Base-by-base conservation (phyloP, 2,888 invertebrate species). In the Rotaria sp. region DNA sequence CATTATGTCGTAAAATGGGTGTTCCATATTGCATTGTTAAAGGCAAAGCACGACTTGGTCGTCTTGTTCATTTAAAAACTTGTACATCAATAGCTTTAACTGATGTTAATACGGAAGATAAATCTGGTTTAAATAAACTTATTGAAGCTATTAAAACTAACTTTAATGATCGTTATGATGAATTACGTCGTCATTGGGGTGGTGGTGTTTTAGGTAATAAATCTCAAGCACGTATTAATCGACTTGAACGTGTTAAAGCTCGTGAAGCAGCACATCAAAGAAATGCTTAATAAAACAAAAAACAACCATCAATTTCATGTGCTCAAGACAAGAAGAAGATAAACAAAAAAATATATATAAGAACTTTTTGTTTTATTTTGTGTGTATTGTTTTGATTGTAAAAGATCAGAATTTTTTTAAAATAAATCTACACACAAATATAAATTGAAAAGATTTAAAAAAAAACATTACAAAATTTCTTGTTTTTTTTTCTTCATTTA, bases 11-110 rank as follows among this genome's bases (percentile, higher is more conserved):
- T 89, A 99, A 98, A 92, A 99, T 99, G 98, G 97, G 97, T 87
- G 96, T 99, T n/a, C 98, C 99, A 35, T 99, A 99, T 92, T 98
- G 98, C 92, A 98, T 99, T 89, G 94, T 99, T 48, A 99, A 99
- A 92, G 96, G 97, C 90, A 99, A 99, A 92, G 96, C 98, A 67
- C 94, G 97, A 88, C 93, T 99, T 87, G 99, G 99, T 89, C 94
- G 95, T 88, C 94, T 99, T 87, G 97, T 98, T 0, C 94, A 96
- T 90, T 94, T 97, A 90, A 99, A 98, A 93, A 98, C 97, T 0
- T 96, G 96, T 92, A 94, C 96, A 0, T 93, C 95, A 89, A 92
- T 99, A 89, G 97, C 97, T 84, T 92, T 97, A 88, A 95, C 95
- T 89, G 75, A 88, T 88, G 88, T 90, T 93, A 94, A 86, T 89